Evolutionary conservation across 2,113 vertebrate genomes (phyloP), one percentile per base, ranked within the genome.

Genomic region (Pelmatolapia mariae): DNA sequence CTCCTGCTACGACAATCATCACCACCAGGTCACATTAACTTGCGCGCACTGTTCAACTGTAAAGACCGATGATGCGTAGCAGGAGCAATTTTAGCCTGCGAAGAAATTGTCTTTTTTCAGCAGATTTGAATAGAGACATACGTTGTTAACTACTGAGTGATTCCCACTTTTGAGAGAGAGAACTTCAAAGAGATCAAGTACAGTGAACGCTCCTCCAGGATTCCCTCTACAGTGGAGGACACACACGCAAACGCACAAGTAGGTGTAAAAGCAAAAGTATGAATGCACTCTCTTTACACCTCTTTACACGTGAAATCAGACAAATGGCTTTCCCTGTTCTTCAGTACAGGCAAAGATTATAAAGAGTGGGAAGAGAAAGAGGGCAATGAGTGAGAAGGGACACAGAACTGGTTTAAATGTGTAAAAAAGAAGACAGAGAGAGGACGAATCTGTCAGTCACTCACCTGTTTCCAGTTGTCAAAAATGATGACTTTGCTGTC

Each of bases 391-490:
- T 19, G 10, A 7, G 24, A 29, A 76, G 22, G 1, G 16, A 78
- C 26, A 50, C 24, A 78, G 24, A 78, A 78, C 45, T 31, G 43
- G 16, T 19, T 78, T 50, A 50, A 19, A 78, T 29, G 45, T 31
- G 9, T 31, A 71, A 45, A 45, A 45, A 31, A 50, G 38, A 47
- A 18, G 66, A 43, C 8, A 0, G 24, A 78, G 10, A 50, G 73
- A n/a, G 16, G 43, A 50, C 11, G 22, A 83, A 43, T 7, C 29
- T 19, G 15, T 78, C 43, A 78, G 29, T 8, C 68, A 68, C 96
- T 91, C 89, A 97, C 96, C 95, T 95, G 96, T 90, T 96, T 97
- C 96, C 96, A 97, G 90, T 95, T 97, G 93, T 97, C 96, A 31
- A 90, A 96, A 59, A 97, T 82, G n/a, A 96, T 78, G 89, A 97